Percentiles rank a stretch among this genome's conserved stretches.
phyloP scores from a whole-genome alignment of 2,888 invertebrate genomes.

The Macaria notata region DNA sequence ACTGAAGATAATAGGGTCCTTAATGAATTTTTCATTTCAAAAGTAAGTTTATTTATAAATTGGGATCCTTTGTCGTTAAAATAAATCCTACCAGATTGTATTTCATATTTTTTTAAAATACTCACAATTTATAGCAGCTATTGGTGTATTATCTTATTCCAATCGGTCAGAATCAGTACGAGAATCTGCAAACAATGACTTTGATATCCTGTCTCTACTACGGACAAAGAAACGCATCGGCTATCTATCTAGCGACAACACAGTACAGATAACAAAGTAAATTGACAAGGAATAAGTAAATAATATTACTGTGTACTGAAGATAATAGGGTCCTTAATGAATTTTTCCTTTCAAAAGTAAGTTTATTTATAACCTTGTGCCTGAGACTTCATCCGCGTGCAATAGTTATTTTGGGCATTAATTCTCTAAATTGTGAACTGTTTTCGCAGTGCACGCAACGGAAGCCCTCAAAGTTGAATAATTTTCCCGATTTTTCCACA shows the following conservation, averaged over 20 bases:
- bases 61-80: not conserved
- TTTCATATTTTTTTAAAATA: too few species aligned
- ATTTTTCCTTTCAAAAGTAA: not conserved
- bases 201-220: not conserved
- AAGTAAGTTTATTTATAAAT: too few species aligned
- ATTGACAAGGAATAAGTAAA: not conserved
- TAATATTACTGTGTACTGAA: too few species aligned
- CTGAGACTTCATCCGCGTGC: too few species aligned
- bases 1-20: conserved; percentile 4
- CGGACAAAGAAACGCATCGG: conserved; percentile 1
- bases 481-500: too few species aligned
- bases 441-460: too few species aligned
- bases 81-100: too few species aligned
- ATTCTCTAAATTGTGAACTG: too few species aligned
- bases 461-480: too few species aligned
- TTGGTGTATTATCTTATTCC: not conserved
- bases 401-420: too few species aligned
- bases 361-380: too few species aligned
- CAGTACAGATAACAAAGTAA: not conserved
- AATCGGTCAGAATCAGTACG: not conserved
- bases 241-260: conserved; percentile 1
- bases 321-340: conserved; percentile 8
- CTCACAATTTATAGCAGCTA: too few species aligned
- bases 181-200: not conserved
- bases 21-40: conserved; percentile 3